Evolutionary conservation across 2,797 vertebrate genomes (phyloP).

Genomic region (Peromyscus attwateri): DNA sequence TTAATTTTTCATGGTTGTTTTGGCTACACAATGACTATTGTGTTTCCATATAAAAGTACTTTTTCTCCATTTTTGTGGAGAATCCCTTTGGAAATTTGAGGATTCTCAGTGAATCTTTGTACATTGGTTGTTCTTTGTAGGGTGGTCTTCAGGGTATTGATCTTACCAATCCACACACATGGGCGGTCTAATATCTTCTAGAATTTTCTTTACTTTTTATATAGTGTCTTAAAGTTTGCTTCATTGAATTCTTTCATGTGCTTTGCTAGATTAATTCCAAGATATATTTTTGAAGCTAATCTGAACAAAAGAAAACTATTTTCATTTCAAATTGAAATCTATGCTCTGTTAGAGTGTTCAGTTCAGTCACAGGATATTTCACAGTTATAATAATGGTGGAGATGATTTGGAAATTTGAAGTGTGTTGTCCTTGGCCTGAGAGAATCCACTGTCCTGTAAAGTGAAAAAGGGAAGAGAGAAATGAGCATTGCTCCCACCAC

Average conservation of each 20-base stretch:
- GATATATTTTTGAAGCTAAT: background rate
- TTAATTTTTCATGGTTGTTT: background rate
- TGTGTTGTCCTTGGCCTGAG: background rate
- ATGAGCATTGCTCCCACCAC: background rate
- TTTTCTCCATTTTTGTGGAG: background rate
- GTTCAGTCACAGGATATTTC: constrained; percentile 11
- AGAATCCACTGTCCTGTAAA: background rate
- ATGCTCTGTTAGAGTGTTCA: background rate
- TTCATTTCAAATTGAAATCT: background rate
- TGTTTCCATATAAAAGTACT: background rate
- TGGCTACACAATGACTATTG: background rate
- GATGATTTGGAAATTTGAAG: constrained; percentile 21
- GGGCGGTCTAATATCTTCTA: background rate
- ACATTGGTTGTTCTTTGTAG: background rate
- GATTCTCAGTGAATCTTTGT: background rate
- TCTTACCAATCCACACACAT: background rate
- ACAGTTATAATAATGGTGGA: background rate
- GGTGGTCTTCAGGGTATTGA: no score
- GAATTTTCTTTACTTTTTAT: background rate
- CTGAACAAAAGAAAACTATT: background rate
- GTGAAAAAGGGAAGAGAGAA: constrained; percentile 59
- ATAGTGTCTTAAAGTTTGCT: background rate
- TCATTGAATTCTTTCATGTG: background rate
- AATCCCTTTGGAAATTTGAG: background rate
- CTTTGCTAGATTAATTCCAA: background rate